Base-by-base conservation (phyloP, 2,113 vertebrate genomes). In the Chloebia gouldiae region DNA sequence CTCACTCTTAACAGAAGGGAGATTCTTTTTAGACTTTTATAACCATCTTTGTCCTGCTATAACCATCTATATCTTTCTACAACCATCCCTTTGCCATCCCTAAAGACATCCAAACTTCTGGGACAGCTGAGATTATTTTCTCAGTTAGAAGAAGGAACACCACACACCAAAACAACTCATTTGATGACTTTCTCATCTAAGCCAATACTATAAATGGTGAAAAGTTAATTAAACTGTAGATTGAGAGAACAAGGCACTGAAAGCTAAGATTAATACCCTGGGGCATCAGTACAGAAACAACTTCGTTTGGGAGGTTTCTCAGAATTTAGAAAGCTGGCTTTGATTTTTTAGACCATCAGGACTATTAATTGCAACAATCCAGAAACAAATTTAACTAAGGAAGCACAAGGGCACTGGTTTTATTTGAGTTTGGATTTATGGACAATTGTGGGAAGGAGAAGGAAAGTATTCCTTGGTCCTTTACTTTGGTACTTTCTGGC, bases 401-500 rank as follows among this genome's bases (percentile, higher is more conserved):
- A 56, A 69, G 19, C 21, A n/a, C 1, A 39, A 5, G 9, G 10
- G 2, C n/a, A 61, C 13, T 1, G 0, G 7, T 44, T 86, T 31
- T 8, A 60, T 18, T 59, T 33, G 40, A 11, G 31, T 69, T 33
- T 25, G 31, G 21, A 66, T 47, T 56, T 66, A 39, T 2, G 8
- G 7, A 88, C 7, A 80, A 35, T 0, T 22, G 3, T 15, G 5
- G 19, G 21, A 39, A 10, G 2, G 33, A 85, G 80, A 88, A 80
- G 6, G 0, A 56, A 54, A 24, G 2, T 42, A 27, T 44, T 70
- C 16, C 23, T 68, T 13, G 0, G 4, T 24, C 25, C n/a, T 19
- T 45, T 80, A 9, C 11, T 64, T 86, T 54, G 37, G 15, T 42
- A 47, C 23, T 68, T 81, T 63, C 15, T 72, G 30, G 51, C 9